Conservation (phyloP, 1,140 invertebrate genomes). For the Hyposmocoma kahamanoa region DNA sequence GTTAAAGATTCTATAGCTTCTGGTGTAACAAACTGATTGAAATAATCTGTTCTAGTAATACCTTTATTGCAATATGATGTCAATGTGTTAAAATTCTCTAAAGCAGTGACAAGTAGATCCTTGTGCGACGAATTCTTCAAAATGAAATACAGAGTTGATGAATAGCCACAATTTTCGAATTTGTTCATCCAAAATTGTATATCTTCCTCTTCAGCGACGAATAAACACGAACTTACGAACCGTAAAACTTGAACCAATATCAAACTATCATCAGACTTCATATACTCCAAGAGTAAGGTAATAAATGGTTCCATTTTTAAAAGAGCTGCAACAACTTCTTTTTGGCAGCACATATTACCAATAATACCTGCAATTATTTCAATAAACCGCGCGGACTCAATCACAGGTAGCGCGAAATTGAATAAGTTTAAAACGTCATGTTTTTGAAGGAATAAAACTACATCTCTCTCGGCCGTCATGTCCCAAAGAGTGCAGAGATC, state of each 20-base stretch:
- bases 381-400: slow-evolving; percentile 70
- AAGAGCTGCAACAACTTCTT: slow-evolving; percentile 62
- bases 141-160: slow-evolving; percentile 76
- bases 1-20: slow-evolving; percentile 44
- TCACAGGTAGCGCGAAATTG: slow-evolving; percentile 66
- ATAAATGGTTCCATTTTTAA: slow-evolving; percentile 59
- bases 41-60: slow-evolving; percentile 42
- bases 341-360: slow-evolving; percentile 80
- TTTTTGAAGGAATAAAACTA: slow-evolving; percentile 79
- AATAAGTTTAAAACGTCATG: slow-evolving; percentile 77
- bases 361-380: slow-evolving; percentile 84
- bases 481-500: slow-evolving; percentile 86
- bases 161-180: slow-evolving; percentile 70
- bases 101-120: slow-evolving; percentile 71
- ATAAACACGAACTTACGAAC: slow-evolving; percentile 75
- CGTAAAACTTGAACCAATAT: slow-evolving; percentile 80
- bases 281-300: slow-evolving; percentile 70
- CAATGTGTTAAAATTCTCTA: slow-evolving; percentile 75
- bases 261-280: slow-evolving; percentile 76
- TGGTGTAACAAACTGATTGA: slow-evolving; percentile 46
- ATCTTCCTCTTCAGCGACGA: slow-evolving; percentile 59
- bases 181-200: slow-evolving; percentile 66
- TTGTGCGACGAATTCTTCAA: slow-evolving; percentile 80
- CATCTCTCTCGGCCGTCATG: slow-evolving; percentile 82
- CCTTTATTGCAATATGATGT: slow-evolving; percentile 57